phyloP scores from a whole-genome alignment of 2,113 vertebrate species.

The Diphyllodes magnificus region DNA sequence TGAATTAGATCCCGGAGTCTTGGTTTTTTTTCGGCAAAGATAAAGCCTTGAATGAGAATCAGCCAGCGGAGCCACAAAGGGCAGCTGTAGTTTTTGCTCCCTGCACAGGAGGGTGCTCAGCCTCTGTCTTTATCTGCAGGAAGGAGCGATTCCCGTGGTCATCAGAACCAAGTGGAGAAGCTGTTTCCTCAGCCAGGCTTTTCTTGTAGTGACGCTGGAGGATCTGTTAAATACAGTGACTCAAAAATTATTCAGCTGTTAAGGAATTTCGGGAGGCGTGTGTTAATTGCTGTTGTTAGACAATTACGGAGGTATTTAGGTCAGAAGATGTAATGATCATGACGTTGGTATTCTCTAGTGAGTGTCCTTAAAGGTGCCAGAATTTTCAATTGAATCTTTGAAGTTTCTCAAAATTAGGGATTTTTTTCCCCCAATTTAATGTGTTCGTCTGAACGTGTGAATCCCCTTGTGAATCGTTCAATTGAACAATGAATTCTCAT shows the following conservation, averaged over 20 bases:
- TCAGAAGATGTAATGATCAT: not conserved
- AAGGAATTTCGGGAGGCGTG: not conserved
- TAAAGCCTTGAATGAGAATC: not conserved
- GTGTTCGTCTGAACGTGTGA: not conserved
- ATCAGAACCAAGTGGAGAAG: not conserved
- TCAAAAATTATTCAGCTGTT: not conserved
- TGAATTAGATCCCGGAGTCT: not conserved
- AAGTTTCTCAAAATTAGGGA: not conserved
- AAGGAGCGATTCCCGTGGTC: not conserved
- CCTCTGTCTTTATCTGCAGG: not conserved
- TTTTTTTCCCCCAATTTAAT: not conserved
- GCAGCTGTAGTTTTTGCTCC: constrained; percentile 53
- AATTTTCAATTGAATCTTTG: not conserved
- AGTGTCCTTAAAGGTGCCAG: not conserved
- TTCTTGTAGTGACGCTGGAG: not conserved
- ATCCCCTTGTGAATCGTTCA: not conserved
- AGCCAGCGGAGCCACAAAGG: not conserved
- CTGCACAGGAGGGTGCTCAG: constrained; percentile 64
- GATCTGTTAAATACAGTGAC: not conserved
- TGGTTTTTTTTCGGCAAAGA: not conserved
- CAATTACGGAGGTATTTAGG: constrained; percentile 30
- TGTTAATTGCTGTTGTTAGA: not conserved
- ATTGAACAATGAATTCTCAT: not conserved
- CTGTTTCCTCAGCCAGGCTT: not conserved
- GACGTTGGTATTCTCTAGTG: not conserved